Evolutionary conservation across 2,797 vertebrate genomes (phyloP).

Genomic region (Rhadinocentrus ornatus): DNA sequence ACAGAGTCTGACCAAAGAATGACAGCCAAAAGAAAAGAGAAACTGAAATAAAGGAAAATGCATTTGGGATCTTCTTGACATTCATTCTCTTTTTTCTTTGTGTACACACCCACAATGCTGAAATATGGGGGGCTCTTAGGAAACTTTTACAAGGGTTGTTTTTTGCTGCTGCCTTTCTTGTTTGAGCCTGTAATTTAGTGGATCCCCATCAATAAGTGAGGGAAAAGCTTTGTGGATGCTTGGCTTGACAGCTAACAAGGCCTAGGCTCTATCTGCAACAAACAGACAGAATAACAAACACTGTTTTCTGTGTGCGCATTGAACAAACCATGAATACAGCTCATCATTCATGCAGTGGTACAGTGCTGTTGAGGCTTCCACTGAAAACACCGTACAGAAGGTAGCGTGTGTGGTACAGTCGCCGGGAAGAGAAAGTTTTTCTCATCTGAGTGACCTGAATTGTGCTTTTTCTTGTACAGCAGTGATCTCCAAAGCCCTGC

Average conservation of each 20-base stretch:
- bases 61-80: slow-evolving; percentile 72
- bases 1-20: slow-evolving; percentile 71
- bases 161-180: slow-evolving; percentile 65
- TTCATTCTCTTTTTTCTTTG: slow-evolving; percentile 61
- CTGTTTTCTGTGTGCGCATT: slow-evolving; percentile 63
- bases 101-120: slow-evolving; percentile 59
- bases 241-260: slow-evolving; percentile 80
- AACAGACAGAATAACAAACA: slow-evolving; percentile 78
- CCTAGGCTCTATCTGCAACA: slow-evolving; percentile 73
- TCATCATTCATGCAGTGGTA: slow-evolving; percentile 72
- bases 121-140: slow-evolving; percentile 62
- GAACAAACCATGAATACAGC: slow-evolving; percentile 67
- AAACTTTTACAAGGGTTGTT: slow-evolving; percentile 76
- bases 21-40: slow-evolving; percentile 66
- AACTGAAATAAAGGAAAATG: slow-evolving; percentile 75
- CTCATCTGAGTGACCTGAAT: slow-evolving; percentile 62
- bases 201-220: slow-evolving; percentile 81
- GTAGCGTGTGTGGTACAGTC: slow-evolving; percentile 44
- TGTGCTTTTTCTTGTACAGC: slow-evolving; percentile 63
- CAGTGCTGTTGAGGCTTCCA: slow-evolving; percentile 71
- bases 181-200: slow-evolving; percentile 78
- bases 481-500: slow-evolving; percentile 65
- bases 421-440: slow-evolving; percentile 46
- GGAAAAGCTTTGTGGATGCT: slow-evolving; percentile 76
- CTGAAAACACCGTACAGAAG: slow-evolving; percentile 46